These are phyloP conservation scores for Scomber colias DNA, from an alignment of 2,113 vertebrate genomes.

Conservation along the genomic window DNA sequence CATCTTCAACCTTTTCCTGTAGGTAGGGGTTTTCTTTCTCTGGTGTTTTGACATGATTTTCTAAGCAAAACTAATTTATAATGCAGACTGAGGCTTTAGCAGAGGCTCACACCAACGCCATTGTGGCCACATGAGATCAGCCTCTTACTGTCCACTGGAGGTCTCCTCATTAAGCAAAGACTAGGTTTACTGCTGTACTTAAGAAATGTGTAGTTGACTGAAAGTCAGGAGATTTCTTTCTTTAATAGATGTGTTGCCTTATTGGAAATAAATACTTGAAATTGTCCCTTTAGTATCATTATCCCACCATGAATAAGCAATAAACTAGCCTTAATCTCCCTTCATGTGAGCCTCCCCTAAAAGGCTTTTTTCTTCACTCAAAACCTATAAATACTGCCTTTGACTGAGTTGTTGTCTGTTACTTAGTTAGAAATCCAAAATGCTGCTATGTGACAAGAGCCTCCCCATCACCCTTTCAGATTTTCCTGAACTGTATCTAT, in stretches of 20 bases:
- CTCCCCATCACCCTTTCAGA: not conserved
- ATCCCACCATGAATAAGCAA: too few relatives aligned
- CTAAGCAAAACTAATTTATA: too few relatives aligned
- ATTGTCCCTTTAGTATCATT: too few relatives aligned
- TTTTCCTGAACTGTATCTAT: not conserved
- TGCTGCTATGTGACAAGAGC: conserved; percentile 8
- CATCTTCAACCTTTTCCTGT: too few relatives aligned
- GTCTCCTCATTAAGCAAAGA: too few relatives aligned
- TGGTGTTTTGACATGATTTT: too few relatives aligned
- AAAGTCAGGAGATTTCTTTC: not conserved
- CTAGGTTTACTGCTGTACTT: not conserved
- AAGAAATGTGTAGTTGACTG: not conserved
- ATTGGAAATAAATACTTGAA: too few relatives aligned
- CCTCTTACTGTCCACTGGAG: too few relatives aligned
- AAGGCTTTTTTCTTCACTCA: not conserved
- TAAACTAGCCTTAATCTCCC: not conserved
- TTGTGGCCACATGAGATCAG: too few relatives aligned
- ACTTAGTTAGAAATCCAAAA: conserved; percentile 9
- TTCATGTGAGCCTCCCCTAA: not conserved
- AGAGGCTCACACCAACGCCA: too few relatives aligned
- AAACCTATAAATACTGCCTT: conserved; percentile 2
- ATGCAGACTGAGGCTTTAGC: too few relatives aligned
- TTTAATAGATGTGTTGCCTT: not conserved
- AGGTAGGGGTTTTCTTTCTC: too few relatives aligned
- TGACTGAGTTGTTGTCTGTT: conserved; percentile 18